A percentile compares a stretch with the other conserved stretches of the same genome.
Conservation (phyloP, 2,113 vertebrate genomes). For the Seriola aureovittata region DNA sequence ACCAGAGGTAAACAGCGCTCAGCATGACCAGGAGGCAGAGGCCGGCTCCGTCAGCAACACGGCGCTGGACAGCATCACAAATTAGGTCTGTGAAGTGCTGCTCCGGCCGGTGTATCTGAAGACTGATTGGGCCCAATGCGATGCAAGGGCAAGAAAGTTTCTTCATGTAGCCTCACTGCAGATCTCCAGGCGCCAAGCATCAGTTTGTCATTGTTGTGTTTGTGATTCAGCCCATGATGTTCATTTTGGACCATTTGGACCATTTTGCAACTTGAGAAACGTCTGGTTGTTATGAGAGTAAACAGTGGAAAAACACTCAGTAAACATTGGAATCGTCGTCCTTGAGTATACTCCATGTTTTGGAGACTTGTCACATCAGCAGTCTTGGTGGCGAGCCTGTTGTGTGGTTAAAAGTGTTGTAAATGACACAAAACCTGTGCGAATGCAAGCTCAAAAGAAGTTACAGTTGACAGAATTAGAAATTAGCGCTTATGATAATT, state of each 20-base stretch:
- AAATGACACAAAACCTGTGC: constrained; percentile 2
- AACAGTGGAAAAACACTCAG: neutral
- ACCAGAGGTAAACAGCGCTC: constrained; percentile 27
- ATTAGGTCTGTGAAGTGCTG: constrained; percentile 44
- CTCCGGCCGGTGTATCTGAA: constrained; percentile 46
- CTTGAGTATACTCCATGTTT: neutral
- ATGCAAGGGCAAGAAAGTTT: constrained; percentile 37
- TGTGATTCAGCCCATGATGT: neutral
- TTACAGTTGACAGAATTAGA: neutral
- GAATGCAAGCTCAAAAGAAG: neutral
- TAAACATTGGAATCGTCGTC: neutral
- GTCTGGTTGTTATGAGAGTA: neutral
- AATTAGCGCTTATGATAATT: constrained; percentile 36
- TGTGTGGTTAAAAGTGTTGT: neutral
- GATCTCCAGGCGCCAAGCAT: constrained; percentile 1
- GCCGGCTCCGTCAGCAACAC: neutral
- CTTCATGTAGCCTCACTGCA: constrained; percentile 20
- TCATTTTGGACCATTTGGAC: neutral
- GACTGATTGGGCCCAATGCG: constrained; percentile 13
- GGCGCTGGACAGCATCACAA: constrained; percentile 35
- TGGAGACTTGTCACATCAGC: neutral
- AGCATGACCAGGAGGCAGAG: constrained; percentile 14
- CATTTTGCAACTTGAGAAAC: neutral
- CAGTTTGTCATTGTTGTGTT: constrained; percentile 1
- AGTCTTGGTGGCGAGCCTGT: neutral